Evolutionary conservation across 2,113 vertebrate species (phyloP), one percentile per base, ranked within the genome.

Genomic region (Cololabis saira): DNA sequence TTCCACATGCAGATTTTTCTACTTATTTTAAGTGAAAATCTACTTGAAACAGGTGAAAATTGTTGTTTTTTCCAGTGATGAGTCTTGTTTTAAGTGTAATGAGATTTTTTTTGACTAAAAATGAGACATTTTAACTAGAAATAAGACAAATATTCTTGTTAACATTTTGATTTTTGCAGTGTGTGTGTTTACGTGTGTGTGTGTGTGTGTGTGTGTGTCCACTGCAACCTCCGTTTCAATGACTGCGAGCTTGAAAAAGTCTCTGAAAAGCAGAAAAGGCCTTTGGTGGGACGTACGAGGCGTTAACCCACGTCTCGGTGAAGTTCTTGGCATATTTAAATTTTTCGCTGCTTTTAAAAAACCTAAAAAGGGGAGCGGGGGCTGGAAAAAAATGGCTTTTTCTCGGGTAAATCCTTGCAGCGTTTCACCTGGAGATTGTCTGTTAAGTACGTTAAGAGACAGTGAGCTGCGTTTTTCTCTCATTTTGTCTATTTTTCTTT

Each of bases 341-440:
- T 63, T 63, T 71, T 60, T 15, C 74, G 75, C 70, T 81, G 67
- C 75, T 85, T 81, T 74, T 60, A 66, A 81, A n/a, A 82, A 69
- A 85, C 58, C 64, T 68, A 68, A 51, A 2, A 27, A 27, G 24
- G 24, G 24, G 24, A 5, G 24, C 3, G 43, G 43, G n/a, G 43
- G 22, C 66, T 73, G 48, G 62, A 30, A 67, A 61, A 63, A 70
- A 71, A 87, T 75, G 87, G 76, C 84, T 91, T 85, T 8, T 85
- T 11, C 72, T 80, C 62, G 60, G 76, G 68, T 75, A 85, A n/a
- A 83, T 72, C 80, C 70, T 86, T 81, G n/a, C n/a, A 61, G 63
- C 42, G 17, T 71, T 85, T 81, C 53, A 84, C 70, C 81, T 91
- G 90, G 88, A 91, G 88, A 94, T 95, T 93, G 78, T 92, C 94